phyloP scores from a whole-genome alignment of 2,888 invertebrate genomes.

The Pomacea canaliculata region DNA sequence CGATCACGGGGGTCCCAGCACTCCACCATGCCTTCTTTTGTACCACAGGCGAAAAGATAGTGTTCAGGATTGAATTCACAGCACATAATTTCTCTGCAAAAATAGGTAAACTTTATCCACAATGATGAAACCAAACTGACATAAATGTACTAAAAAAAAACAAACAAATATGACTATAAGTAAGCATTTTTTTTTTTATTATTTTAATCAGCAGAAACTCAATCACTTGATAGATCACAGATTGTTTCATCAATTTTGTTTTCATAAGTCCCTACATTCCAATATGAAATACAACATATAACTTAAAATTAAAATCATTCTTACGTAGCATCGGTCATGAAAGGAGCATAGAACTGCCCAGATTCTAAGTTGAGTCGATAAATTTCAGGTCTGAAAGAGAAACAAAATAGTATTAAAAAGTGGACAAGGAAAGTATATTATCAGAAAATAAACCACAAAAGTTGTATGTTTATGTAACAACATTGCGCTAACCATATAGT shows the following conservation, averaged over 20 bases:
- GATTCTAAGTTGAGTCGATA: slow-evolving; percentile 95
- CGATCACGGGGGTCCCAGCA: slow-evolving; percentile 95
- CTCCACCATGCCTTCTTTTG: slow-evolving; percentile 91
- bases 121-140: no score
- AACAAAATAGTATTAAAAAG: not conserved
- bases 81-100: slow-evolving; percentile 75
- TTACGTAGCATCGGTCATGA: slow-evolving; percentile 77
- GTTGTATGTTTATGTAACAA: no score
- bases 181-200: no score
- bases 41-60: slow-evolving; percentile 87
- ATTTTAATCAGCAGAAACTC: no score
- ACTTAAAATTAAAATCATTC: slow-evolving; percentile 21
- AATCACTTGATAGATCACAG: no score
- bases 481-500: no score
- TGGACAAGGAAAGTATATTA: no score
- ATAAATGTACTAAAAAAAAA: not conserved
- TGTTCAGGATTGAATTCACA: slow-evolving; percentile 90
- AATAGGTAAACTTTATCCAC: slow-evolving; percentile 3
- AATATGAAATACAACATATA: no score
- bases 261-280: no score
- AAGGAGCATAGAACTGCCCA: slow-evolving; percentile 92
- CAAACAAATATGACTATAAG: no score
- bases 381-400: slow-evolving; percentile 80
- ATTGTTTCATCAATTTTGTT: no score
- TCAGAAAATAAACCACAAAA: no score